These are phyloP conservation scores for Athene noctua DNA, from an alignment of 2,113 vertebrate species.

Conservation along the genomic window DNA sequence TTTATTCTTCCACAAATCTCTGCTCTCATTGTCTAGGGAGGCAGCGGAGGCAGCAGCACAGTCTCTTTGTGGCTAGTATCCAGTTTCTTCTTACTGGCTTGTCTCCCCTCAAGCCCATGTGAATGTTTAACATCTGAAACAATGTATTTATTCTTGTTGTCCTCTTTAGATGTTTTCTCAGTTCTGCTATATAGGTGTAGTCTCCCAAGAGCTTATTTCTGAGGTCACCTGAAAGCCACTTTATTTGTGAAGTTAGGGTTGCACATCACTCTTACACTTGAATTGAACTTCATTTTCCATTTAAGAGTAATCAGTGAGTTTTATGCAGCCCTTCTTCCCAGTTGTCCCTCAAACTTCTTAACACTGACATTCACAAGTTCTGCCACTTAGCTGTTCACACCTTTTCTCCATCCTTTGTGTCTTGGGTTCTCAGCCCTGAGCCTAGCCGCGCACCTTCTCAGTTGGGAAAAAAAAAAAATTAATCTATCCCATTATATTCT, in stretches of 20 bases:
- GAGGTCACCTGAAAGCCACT: background rate
- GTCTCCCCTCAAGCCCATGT: background rate
- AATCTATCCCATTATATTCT: background rate
- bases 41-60: background rate
- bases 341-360: background rate
- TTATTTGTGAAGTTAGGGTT: background rate
- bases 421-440: background rate
- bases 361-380: background rate
- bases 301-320: background rate
- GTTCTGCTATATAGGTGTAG: background rate
- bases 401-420: background rate
- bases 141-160: background rate
- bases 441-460: background rate
- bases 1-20: background rate
- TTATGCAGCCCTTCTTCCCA: background rate
- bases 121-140: background rate
- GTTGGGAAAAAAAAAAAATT: background rate
- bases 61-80: background rate
- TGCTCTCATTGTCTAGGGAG: background rate
- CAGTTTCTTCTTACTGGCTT: background rate
- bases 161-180: background rate
- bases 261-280: background rate
- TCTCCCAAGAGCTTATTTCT: background rate
- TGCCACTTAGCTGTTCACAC: background rate
- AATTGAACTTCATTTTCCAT: background rate